Conservation (phyloP, 1,140 invertebrate species). For the Trypoxylus dichotomus region DNA sequence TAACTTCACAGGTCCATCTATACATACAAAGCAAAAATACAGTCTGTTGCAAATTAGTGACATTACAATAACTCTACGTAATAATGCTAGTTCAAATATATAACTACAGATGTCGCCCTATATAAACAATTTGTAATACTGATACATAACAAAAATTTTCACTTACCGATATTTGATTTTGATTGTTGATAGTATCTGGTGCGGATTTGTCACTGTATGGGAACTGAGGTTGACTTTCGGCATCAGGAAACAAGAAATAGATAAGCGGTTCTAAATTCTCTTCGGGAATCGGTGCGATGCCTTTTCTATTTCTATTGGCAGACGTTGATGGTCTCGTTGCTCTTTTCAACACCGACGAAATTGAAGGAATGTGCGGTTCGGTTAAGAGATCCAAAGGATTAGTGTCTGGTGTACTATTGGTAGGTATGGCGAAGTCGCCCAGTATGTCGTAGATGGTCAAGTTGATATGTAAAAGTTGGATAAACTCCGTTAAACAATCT, state of each 20-base stretch:
- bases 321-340: conserved; percentile 51
- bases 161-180: conserved; percentile 24
- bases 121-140: not conserved
- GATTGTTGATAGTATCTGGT: not conserved
- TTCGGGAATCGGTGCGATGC: conserved; percentile 73
- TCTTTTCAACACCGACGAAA: conserved; percentile 57
- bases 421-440: conserved; percentile 54
- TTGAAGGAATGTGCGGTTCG: conserved; percentile 61
- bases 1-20: not conserved
- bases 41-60: not conserved
- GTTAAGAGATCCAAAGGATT: conserved; percentile 60
- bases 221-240: conserved; percentile 44
- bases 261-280: conserved; percentile 76
- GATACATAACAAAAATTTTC: not conserved
- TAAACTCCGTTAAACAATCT: conserved; percentile 60
- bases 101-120: not conserved
- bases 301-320: conserved; percentile 54
- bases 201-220: not conserved
- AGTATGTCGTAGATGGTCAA: conserved; percentile 61
- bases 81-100: not conserved
- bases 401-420: conserved; percentile 36
- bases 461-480: conserved; percentile 55
- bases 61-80: not conserved
- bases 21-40: too few species aligned
- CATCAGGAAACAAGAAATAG: conserved; percentile 89